A percentile compares a stretch with the other conserved stretches of the same genome.
Conservation (phyloP, 2,888 invertebrate genomes). For the Pyrochroa serraticornis region DNA sequence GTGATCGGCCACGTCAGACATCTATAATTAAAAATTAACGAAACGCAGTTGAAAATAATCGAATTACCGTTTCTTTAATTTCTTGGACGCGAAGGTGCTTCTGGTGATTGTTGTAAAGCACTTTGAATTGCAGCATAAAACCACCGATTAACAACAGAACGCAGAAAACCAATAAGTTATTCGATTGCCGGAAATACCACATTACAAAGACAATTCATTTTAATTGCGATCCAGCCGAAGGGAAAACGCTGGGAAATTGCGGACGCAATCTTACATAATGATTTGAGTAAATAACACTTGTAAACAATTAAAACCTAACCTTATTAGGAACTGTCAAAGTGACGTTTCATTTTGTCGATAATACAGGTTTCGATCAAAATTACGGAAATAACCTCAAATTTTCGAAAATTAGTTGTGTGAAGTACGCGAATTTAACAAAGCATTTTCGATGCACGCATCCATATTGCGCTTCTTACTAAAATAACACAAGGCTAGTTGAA, state of each 20-base stretch:
- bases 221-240: background rate
- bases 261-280: too few relatives aligned
- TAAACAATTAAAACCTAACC: too few relatives aligned
- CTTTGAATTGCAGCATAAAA: constrained; percentile 43
- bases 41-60: background rate
- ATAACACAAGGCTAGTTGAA: too few relatives aligned
- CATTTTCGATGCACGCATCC: too few relatives aligned
- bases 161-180: constrained; percentile 43
- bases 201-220: constrained; percentile 27
- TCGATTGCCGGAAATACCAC: constrained; percentile 43
- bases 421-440: constrained; percentile 74
- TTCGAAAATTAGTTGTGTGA: constrained; percentile 66
- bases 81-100: constrained; percentile 41
- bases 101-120: constrained; percentile 44
- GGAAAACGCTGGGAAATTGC: too few relatives aligned
- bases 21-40: constrained; percentile 33
- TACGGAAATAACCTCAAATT: too few relatives aligned
- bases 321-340: too few relatives aligned
- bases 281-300: too few relatives aligned
- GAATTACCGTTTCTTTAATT: constrained; percentile 41
- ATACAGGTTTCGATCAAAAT: too few relatives aligned
- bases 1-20: constrained; percentile 37
- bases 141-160: constrained; percentile 41
- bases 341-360: too few relatives aligned
- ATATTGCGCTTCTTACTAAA: too few relatives aligned